These are phyloP conservation scores for Tringa solitaria DNA, from an alignment of 2,113 vertebrate species.

Conservation along the genomic window DNA sequence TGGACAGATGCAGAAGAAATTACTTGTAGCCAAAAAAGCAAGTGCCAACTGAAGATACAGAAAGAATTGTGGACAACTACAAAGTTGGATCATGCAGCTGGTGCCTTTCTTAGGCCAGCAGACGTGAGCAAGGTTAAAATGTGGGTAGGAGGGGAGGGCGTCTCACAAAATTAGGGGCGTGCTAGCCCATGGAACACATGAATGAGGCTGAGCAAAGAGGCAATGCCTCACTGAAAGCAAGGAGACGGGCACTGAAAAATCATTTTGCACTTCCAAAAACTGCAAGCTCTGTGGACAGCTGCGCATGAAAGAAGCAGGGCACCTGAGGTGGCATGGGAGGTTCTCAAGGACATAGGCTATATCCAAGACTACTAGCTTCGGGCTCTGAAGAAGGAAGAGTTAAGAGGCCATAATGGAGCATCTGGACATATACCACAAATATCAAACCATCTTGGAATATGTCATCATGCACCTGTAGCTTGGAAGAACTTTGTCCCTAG, in stretches of 20 bases:
- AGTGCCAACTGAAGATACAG: not conserved
- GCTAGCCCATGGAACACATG: not conserved
- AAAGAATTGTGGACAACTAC: not conserved
- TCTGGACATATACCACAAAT: fast-evolving
- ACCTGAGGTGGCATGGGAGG: not conserved
- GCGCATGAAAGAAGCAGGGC: not conserved
- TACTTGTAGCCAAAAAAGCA: not conserved
- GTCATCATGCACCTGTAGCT: not conserved
- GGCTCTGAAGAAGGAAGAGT: not conserved
- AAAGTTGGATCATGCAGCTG: not conserved
- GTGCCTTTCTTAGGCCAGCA: not conserved
- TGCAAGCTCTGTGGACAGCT: not conserved
- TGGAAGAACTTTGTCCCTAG: not conserved
- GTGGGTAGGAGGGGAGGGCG: not conserved
- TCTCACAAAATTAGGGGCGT: not conserved
- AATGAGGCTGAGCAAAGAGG: not conserved
- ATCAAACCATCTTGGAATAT: not conserved
- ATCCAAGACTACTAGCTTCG: not conserved
- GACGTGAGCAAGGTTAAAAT: not conserved
- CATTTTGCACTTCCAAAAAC: not conserved
- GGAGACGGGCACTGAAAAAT: not conserved
- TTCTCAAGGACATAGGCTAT: not conserved
- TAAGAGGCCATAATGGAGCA: not conserved
- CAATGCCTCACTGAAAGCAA: not conserved
- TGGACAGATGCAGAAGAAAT: not conserved